phyloP scores from a whole-genome alignment of 37 sponge, comb jelly and placozoan genomes.

The Oscarella lobularis region DNA sequence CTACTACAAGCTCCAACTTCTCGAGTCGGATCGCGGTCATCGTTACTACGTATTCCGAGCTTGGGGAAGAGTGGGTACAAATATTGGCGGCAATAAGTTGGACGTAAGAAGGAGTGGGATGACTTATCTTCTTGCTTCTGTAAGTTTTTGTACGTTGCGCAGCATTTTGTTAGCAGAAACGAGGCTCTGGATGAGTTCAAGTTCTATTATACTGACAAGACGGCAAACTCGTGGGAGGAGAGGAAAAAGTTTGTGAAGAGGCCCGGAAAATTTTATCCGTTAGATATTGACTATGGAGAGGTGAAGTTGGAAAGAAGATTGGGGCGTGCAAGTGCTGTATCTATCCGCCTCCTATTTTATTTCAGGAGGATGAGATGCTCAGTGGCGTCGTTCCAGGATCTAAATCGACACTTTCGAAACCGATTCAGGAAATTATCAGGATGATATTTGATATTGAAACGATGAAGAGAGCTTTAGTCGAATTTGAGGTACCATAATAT shows the following conservation, averaged over 20 bases:
- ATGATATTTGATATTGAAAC: slow-evolving; percentile 89
- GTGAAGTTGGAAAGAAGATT: slow-evolving; percentile 2
- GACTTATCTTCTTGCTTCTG: too few species aligned
- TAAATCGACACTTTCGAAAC: slow-evolving; percentile 54
- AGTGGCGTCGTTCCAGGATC: slow-evolving; percentile 28
- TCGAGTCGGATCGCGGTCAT: slow-evolving; percentile 42
- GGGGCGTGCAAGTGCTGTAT: not conserved
- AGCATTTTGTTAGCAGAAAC: not conserved
- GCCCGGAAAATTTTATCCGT: slow-evolving; percentile 87
- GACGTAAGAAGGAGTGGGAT: slow-evolving; percentile 50
- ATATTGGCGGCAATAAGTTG: slow-evolving; percentile 72
- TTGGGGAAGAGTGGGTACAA: slow-evolving; percentile 97
- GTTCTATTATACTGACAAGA: slow-evolving; percentile 12
- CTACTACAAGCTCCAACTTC: slow-evolving; percentile 93
- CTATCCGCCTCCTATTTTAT: not conserved
- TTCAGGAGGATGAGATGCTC: slow-evolving; percentile 35
- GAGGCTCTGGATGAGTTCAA: not conserved
- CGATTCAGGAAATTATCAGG: slow-evolving; percentile 64
- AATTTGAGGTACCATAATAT: slow-evolving; percentile 99
- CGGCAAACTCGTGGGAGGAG: slow-evolving; percentile 48
- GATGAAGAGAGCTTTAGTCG: slow-evolving; percentile 88
- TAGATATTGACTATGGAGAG: slow-evolving; percentile 93
- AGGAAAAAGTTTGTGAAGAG: slow-evolving; percentile 38
- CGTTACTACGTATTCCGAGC: slow-evolving; percentile 71
- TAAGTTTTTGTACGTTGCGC: not conserved